phyloP scores from a whole-genome alignment of 2,888 invertebrate genomes.

The Dysmachus trigonus region DNA sequence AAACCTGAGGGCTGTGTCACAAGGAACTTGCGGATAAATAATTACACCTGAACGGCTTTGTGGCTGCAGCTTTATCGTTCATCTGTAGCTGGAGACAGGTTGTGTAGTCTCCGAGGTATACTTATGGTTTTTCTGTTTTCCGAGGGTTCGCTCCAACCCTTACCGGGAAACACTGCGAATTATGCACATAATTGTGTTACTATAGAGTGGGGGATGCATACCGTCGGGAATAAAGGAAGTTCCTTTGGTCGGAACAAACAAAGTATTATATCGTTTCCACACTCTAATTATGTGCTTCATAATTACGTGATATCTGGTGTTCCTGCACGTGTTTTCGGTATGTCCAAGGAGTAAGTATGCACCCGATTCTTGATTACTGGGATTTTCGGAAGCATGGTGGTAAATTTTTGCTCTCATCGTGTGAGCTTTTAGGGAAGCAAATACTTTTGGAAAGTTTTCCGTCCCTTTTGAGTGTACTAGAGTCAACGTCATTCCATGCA shows the following conservation, averaged over 20 bases:
- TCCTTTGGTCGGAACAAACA: background rate
- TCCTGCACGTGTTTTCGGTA: background rate
- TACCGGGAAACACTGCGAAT: background rate
- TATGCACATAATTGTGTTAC: constrained; percentile 20
- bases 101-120: background rate
- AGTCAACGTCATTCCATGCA: background rate
- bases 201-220: background rate
- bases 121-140: background rate
- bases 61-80: background rate
- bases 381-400: background rate
- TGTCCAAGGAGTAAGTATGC: background rate
- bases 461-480: background rate
- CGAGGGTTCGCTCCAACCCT: background rate
- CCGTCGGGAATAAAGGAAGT: background rate
- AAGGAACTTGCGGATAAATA: constrained; percentile 1
- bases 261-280: background rate
- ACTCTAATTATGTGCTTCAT: background rate
- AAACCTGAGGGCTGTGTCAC: background rate
- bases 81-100: background rate
- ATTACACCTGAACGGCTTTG: background rate
- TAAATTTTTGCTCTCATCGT: background rate
- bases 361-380: background rate
- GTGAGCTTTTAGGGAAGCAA: background rate
- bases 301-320: background rate
- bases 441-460: background rate